A percentile compares a stretch with the other conserved stretches of the same genome.
Evolutionary conservation across 1,140 invertebrate genomes (phyloP).

Genomic region (Plutomurus gul): DNA sequence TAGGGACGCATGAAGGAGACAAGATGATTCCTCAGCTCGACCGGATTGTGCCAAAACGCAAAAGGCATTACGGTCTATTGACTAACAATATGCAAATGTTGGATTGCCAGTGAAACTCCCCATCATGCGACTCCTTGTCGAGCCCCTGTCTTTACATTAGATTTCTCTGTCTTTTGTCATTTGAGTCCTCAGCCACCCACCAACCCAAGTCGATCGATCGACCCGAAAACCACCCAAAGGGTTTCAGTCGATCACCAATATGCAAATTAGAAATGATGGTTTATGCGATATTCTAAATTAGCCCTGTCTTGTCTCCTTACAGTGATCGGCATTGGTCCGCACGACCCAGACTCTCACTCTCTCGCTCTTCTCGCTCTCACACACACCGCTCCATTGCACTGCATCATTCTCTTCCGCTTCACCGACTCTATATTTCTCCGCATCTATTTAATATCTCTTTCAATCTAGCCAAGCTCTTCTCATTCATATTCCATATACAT

Average conservation of each 20-base stretch:
- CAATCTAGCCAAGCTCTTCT: conserved; percentile 11
- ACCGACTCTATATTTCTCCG: background rate
- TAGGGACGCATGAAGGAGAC: conserved; percentile 37
- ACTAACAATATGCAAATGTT: conserved; percentile 50
- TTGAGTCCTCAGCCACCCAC: conserved; percentile 22
- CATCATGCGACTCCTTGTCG: conserved; percentile 30
- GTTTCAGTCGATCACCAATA: conserved; percentile 45
- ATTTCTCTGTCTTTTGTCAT: conserved; percentile 30
- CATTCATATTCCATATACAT: background rate
- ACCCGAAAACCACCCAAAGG: conserved; percentile 35
- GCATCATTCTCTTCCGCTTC: background rate
- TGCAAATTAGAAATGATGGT: conserved; percentile 49
- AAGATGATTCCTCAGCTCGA: conserved; percentile 35
- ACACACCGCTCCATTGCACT: background rate
- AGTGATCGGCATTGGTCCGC: too few relatives aligned
- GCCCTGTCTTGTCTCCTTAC: conserved; percentile 21
- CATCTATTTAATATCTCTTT: background rate
- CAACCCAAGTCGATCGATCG: conserved; percentile 30
- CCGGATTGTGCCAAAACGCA: conserved; percentile 42
- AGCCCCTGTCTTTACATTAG: conserved; percentile 30
- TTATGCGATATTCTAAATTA: conserved; percentile 46
- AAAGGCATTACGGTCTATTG: conserved; percentile 47
- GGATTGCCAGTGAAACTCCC: conserved; percentile 25
- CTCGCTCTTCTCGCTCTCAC: background rate
- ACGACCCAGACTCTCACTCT: background rate